A percentile compares a stretch with the other conserved stretches of the same genome.
Conservation (phyloP, 2,888 invertebrate species). For the Metallyticus violacea region DNA sequence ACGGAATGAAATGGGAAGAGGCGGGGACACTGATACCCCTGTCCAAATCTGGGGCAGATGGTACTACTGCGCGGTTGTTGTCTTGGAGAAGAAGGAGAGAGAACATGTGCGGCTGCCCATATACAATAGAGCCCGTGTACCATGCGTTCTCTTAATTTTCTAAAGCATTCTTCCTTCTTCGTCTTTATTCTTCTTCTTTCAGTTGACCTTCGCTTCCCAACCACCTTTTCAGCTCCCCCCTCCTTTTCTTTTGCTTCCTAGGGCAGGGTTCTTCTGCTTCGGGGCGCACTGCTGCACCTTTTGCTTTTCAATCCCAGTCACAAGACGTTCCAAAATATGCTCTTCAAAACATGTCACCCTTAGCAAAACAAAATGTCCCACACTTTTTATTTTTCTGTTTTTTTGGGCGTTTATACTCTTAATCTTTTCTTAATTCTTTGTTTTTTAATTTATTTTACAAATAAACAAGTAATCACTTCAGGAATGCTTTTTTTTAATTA, state of each 20-base stretch:
- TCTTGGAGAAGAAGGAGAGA: too few species aligned
- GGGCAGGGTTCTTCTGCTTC: not conserved
- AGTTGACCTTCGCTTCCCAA: not conserved
- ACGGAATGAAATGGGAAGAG: not conserved
- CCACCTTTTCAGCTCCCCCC: not conserved
- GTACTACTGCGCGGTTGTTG: too few species aligned
- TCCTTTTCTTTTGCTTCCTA: not conserved
- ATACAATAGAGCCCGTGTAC: not conserved
- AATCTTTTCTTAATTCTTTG: too few species aligned
- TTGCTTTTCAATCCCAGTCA: not conserved
- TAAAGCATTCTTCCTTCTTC: not conserved
- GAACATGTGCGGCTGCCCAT: not conserved
- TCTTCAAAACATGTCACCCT: not conserved
- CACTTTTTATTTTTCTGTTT: not conserved
- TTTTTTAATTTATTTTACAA: too few species aligned
- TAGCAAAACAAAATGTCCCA: not conserved
- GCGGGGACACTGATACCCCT: too few species aligned
- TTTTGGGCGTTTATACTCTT: too few species aligned
- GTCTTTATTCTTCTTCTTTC: not conserved
- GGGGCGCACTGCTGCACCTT: not conserved
- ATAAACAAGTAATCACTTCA: too few species aligned
- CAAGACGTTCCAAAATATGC: not conserved
- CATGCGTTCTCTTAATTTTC: not conserved
- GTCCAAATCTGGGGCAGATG: not conserved
- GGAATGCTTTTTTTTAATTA: too few species aligned